A percentile compares a stretch with the other conserved stretches of the same genome.
These are phyloP conservation scores for Oryctolagus cuniculus DNA, from an alignment of 2,113 vertebrate genomes.

Conservation along the genomic window DNA sequence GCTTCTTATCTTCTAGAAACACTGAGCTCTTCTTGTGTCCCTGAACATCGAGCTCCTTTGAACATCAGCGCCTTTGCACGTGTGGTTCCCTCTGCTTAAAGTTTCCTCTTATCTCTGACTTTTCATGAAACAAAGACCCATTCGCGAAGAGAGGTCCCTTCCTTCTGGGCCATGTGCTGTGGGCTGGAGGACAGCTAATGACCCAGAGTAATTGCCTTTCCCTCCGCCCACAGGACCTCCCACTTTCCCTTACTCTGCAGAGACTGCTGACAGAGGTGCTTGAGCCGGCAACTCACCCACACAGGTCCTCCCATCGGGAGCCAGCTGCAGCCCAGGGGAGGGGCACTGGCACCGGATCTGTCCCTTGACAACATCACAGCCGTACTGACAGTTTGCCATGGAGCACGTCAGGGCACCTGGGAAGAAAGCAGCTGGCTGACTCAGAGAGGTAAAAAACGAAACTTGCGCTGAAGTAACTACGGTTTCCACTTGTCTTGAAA, in stretches of 20 bases:
- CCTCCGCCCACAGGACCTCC: neutral
- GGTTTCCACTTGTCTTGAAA: neutral
- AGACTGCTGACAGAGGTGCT: neutral
- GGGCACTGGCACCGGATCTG: constrained; percentile 96
- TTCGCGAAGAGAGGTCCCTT: neutral
- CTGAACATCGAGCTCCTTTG: neutral
- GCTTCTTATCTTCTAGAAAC: neutral
- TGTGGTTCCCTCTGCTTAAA: neutral
- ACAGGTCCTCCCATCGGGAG: constrained; percentile 95
- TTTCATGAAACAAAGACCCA: neutral
- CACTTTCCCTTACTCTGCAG: neutral
- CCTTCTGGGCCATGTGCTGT: neutral
- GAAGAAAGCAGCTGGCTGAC: constrained; percentile 40
- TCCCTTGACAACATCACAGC: constrained; percentile 96
- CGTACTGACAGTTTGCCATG: constrained; percentile 99
- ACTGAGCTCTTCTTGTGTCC: neutral
- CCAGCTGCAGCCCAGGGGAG: constrained; percentile 96
- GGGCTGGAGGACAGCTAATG: neutral
- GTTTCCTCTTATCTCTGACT: neutral
- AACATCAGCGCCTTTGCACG: neutral
- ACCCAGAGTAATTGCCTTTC: neutral
- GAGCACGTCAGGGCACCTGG: constrained; percentile 93
- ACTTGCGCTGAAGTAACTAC: neutral
- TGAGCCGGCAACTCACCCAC: constrained; percentile 90
- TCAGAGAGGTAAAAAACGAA: neutral